Evolutionary conservation across 2,797 vertebrate genomes (phyloP).

Genomic region (Periparus ater): DNA sequence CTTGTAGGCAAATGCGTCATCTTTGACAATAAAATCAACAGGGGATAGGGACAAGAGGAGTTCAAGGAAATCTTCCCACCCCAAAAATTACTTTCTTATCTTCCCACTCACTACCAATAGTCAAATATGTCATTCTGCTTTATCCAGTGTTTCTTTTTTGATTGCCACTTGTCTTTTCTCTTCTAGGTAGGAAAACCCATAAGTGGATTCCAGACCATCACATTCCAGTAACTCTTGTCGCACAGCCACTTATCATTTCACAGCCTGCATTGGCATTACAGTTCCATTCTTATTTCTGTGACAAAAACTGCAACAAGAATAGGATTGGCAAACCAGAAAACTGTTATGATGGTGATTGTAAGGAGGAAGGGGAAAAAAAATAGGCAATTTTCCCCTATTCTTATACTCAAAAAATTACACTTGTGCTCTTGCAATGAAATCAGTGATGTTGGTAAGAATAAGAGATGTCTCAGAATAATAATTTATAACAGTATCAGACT

Average conservation of each 20-base stretch:
- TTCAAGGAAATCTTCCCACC: not conserved
- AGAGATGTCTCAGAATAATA: not conserved
- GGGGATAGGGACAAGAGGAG: not conserved
- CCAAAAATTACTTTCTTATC: not conserved
- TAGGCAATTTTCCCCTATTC: slow-evolving; percentile 12
- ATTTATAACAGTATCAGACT: not conserved
- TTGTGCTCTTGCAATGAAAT: not conserved
- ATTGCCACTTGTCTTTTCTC: not conserved
- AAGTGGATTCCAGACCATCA: not conserved
- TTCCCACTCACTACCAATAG: not conserved
- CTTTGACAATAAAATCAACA: not conserved
- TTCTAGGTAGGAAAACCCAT: not conserved
- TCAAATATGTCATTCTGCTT: not conserved
- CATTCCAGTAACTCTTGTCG: not conserved
- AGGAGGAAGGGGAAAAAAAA: not conserved
- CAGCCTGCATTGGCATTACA: not conserved
- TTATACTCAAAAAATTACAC: not conserved
- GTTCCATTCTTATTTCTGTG: not conserved
- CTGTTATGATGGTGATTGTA: not conserved
- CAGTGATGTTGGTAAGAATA: not conserved
- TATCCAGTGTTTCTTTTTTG: not conserved
- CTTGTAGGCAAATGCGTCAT: not conserved
- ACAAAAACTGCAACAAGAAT: not conserved
- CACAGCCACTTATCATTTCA: not conserved
- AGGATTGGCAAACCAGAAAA: slow-evolving; percentile 2